Evolutionary conservation across 2,113 vertebrate species (phyloP), one percentile per base, ranked within the genome.

Genomic region (Phoxinus phoxinus): DNA sequence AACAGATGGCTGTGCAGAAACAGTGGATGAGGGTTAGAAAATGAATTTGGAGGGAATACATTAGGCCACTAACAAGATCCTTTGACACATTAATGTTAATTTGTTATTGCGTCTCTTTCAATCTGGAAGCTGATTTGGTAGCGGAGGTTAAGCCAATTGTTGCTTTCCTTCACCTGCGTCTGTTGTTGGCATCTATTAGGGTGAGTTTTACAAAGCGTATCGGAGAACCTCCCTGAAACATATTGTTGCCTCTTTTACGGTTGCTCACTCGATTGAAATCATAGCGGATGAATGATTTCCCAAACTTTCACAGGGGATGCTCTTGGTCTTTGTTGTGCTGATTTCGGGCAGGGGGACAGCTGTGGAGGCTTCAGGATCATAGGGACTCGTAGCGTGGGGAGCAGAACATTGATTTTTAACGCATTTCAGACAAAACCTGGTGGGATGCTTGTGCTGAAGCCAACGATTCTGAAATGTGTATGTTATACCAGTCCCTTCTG

Each of bases 1-100:
- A 87, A 85, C 93, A 93, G 92, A 94, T 93, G 93, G 92, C 88
- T 88, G 15, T 80, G 88, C 90, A 90, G 92, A 85, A 87, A 83
- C 86, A 89, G 89, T 59, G 73, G 74, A 86, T 90, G 69, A 65
- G 51, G 15, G 48, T 71, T 15, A 80, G 53, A 27, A 85, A 88
- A 86, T 83, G 3, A 63, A 86, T 87, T 84, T 25, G 25, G 65
- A 41, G 13, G 19, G 30, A 58, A 78, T 59, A n/a, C 30, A 75
- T 53, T 30, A 27, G 1, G 27, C 27, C 25, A 32, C 76, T n/a
- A 17, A 41, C 53, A 79, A 61, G 27, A 41, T 30, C 32, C 21
- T 37, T 79, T 59, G 19, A 10, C 30, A 35, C 48, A 56, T 53
- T 56, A 11, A 53, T 77, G 25, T 32, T 77, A 0, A 17, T 69